Evolutionary conservation across 2,113 vertebrate genomes (phyloP).

Genomic region (Caretta caretta): DNA sequence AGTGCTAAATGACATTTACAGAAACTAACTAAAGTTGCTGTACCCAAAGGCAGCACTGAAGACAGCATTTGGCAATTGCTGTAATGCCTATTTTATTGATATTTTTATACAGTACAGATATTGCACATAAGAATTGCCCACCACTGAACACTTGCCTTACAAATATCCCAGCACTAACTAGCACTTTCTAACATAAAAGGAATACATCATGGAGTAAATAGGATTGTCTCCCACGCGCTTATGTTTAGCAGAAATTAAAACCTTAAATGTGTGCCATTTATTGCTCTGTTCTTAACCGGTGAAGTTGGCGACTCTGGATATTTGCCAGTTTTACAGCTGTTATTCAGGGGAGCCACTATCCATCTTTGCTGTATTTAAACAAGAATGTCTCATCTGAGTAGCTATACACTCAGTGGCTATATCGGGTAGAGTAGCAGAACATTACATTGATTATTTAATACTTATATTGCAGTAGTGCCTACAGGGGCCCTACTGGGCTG

Average conservation of each 20-base stretch:
- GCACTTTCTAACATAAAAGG: conserved; percentile 23
- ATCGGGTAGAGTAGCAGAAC: background rate
- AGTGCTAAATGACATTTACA: conserved; percentile 30
- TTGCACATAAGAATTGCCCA: conserved; percentile 60
- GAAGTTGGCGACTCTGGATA: conserved; percentile 22
- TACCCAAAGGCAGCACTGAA: background rate
- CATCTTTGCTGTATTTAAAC: background rate
- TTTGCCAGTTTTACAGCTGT: conserved; percentile 10
- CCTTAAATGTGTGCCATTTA: conserved; percentile 49
- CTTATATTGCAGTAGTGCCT: conserved; percentile 28
- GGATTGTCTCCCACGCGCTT: conserved; percentile 17
- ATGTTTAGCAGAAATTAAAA: conserved; percentile 57
- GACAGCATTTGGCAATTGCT: conserved; percentile 44
- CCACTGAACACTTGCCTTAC: conserved; percentile 43
- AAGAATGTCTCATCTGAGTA: conserved; percentile 8
- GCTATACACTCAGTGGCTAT: background rate
- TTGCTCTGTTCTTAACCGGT: conserved; percentile 26
- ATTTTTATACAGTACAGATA: conserved; percentile 61
- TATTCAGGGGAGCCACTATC: background rate
- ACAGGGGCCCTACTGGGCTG: conserved; percentile 13
- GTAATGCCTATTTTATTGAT: conserved; percentile 42
- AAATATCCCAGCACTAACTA: conserved; percentile 22
- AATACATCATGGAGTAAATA: conserved; percentile 44
- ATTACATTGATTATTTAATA: background rate
- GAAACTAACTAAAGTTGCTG: background rate